A percentile compares a stretch with the other conserved stretches of the same genome.
Conservation (phyloP, 1,140 invertebrate species). For the Gerris buenoi region DNA sequence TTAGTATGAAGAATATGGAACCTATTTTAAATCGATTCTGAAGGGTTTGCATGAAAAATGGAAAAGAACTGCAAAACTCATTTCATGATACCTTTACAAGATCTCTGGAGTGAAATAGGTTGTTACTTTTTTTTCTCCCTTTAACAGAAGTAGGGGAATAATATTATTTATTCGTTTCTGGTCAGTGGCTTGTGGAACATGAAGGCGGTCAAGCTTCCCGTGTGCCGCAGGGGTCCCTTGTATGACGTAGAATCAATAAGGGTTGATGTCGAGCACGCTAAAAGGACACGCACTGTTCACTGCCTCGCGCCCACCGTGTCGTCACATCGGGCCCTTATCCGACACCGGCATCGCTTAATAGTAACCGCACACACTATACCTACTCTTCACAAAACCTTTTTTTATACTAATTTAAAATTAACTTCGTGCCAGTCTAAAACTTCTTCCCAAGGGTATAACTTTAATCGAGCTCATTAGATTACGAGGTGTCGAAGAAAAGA, state of each 20-base stretch:
- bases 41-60: too few relatives aligned
- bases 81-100: too few relatives aligned
- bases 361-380: not conserved
- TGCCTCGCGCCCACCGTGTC: not conserved
- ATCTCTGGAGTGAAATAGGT: too few relatives aligned
- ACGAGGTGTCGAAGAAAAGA: too few relatives aligned
- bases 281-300: not conserved
- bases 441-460: not conserved
- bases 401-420: not conserved
- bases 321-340: not conserved
- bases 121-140: too few relatives aligned
- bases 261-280: not conserved
- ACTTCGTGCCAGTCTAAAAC: not conserved
- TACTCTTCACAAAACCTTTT: too few relatives aligned
- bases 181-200: not conserved
- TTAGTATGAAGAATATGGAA: too few relatives aligned
- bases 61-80: too few relatives aligned
- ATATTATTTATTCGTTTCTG: not conserved
- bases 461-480: too few relatives aligned
- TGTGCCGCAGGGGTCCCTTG: not conserved
- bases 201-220: not conserved
- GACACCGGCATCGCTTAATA: not conserved
- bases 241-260: not conserved
- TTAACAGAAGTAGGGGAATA: too few relatives aligned
- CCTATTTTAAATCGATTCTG: too few relatives aligned